Evolutionary conservation across 2,797 vertebrate species (phyloP).

Genomic region (Xenopus petersii): DNA sequence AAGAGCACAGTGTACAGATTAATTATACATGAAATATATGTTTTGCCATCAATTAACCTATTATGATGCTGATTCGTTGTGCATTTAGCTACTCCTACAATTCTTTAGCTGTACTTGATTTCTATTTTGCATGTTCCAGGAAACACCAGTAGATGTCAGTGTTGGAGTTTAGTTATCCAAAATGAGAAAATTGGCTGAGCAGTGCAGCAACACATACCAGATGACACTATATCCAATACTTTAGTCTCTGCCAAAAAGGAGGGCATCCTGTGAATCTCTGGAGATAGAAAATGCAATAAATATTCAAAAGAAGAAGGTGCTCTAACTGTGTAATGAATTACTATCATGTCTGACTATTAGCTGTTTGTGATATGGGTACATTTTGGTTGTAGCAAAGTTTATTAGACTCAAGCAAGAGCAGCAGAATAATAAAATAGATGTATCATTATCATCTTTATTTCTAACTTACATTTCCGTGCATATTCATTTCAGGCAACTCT

Average conservation of each 20-base stretch:
- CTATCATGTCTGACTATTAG: slow-evolving; percentile 26
- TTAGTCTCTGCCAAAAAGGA: background rate
- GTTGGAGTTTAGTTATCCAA: slow-evolving; percentile 39
- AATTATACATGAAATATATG: too few relatives aligned
- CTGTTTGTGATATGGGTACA: slow-evolving; percentile 31
- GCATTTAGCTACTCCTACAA: too few relatives aligned
- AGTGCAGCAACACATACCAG: background rate
- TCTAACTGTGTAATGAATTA: slow-evolving; percentile 35
- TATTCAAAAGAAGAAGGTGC: slow-evolving; percentile 38
- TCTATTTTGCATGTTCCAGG: too few relatives aligned
- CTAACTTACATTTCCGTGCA: too few relatives aligned
- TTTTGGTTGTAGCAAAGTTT: background rate
- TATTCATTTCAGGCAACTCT: too few relatives aligned
- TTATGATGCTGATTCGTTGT: too few relatives aligned
- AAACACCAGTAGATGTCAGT: slow-evolving; percentile 56
- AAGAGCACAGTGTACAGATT: too few relatives aligned
- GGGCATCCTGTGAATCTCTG: slow-evolving; percentile 18
- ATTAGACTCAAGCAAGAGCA: background rate
- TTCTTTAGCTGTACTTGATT: too few relatives aligned
- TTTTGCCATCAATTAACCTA: too few relatives aligned
- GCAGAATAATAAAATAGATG: background rate
- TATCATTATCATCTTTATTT: too few relatives aligned
- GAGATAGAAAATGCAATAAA: slow-evolving; percentile 24
- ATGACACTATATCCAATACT: slow-evolving; percentile 2
- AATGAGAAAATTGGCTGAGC: background rate